Base-by-base conservation (phyloP, 2,888 invertebrate species). In the Autographa gamma region DNA sequence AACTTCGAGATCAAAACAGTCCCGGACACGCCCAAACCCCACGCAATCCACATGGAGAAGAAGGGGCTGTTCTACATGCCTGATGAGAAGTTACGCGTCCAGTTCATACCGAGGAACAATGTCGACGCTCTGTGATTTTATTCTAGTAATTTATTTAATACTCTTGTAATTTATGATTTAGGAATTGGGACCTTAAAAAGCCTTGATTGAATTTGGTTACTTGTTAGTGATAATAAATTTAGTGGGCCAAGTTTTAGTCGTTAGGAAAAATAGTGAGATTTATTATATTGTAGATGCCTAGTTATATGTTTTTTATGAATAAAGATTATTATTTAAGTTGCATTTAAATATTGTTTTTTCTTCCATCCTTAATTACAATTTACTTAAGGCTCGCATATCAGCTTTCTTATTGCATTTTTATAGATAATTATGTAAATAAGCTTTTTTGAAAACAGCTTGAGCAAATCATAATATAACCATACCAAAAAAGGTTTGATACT, bases 1-100 rank as follows among this genome's bases (percentile, higher is more conserved):
- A 84, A 85, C 71, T 91, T 79, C 75, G 79, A 79, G 31, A 62
- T 88, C 4, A 71, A 67, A 3, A 61, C 83, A 0, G n/a, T 79
- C 0, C 77, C 86, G 0, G 58, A 69, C 48, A 69, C 79, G 0
- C 80, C 83, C 2, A 63, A 63, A 5, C 86, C 90, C 0, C 48
- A 58, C 3, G 76, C 86, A 0, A 43, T 77, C 2, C 32, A 80
- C 8, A 66, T 85, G 6, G 88, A 87, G 63, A 78, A 73, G 34
- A 73, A 78, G 0, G 85, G 86, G 6, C 43, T 88, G 32, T 88
- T 89, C 66, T 65, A 81, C 4, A 16, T 80, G 61, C 88, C 90
- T 0, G 82, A 71, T 9, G 79, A 85, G 54, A 66, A 68, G n/a
- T 65, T 89, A 16, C 60, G 75, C 0, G 76, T 86, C 0, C 18